These are phyloP conservation scores for Carassius carassius DNA, from an alignment of 2,113 vertebrate genomes.

Conservation along the genomic window DNA sequence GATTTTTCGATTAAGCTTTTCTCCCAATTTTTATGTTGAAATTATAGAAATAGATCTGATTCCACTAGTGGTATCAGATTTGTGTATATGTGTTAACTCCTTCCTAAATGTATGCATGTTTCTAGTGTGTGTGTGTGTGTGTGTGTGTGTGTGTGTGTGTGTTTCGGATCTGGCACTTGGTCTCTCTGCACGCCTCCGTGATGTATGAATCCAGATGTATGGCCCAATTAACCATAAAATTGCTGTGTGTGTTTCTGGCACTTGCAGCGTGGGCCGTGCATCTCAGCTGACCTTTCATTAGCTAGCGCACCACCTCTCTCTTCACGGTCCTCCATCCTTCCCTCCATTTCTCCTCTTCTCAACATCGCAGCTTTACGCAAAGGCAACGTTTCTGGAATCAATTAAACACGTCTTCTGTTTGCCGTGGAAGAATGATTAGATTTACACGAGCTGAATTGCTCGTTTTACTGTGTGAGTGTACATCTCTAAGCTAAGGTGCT, in stretches of 20 bases:
- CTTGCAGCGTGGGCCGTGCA: no score
- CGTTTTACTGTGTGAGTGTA: slow-evolving; percentile 81
- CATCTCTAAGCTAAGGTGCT: slow-evolving; percentile 95
- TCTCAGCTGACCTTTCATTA: slow-evolving; percentile 83
- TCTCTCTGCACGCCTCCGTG: slow-evolving; percentile 75
- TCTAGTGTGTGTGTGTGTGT: background rate
- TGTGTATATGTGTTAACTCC: background rate
- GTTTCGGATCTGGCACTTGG: slow-evolving; percentile 77
- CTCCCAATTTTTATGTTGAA: background rate
- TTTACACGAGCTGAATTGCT: slow-evolving; percentile 84
- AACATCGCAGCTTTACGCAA: slow-evolving; percentile 74
- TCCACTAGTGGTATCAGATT: background rate
- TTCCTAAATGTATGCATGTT: background rate
- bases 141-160: slow-evolving; percentile 1
- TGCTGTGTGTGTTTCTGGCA: slow-evolving; percentile 85
- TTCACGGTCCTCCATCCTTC: slow-evolving; percentile 17
- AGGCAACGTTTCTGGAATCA: slow-evolving; percentile 88
- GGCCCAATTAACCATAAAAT: slow-evolving; percentile 98
- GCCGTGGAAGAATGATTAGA: slow-evolving; percentile 83
- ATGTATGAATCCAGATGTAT: slow-evolving; percentile 93
- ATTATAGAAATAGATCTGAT: background rate
- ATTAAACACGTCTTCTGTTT: slow-evolving; percentile 91
- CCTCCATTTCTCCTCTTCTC: slow-evolving; percentile 55
- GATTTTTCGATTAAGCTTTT: background rate
- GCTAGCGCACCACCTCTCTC: slow-evolving; percentile 63